Conservation (phyloP, 1,140 invertebrate genomes). For the Halesus radiatus region DNA sequence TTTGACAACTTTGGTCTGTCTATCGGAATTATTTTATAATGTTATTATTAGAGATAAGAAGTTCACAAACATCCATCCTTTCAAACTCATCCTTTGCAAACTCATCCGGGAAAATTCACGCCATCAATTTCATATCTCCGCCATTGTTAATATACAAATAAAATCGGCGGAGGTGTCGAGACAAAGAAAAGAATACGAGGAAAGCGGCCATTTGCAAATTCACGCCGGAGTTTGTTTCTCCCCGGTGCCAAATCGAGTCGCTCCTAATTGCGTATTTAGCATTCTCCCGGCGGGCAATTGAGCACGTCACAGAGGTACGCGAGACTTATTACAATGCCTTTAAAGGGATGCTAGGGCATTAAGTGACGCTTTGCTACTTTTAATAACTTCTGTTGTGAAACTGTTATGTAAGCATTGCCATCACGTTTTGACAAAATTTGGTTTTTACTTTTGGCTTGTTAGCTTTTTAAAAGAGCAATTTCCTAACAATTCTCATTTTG, state of each 20-base stretch:
- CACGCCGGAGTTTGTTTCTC: slow-evolving; percentile 5
- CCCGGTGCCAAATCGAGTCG: slow-evolving; percentile 13
- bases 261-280: slow-evolving; percentile 25
- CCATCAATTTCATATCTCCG: slow-evolving; percentile 4
- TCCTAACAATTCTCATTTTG: too few species aligned
- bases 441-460: too few species aligned
- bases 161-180: slow-evolving; percentile 20
- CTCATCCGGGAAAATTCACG: slow-evolving; percentile 11
- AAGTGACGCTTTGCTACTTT: background rate
- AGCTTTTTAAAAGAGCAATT: too few species aligned
- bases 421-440: too few species aligned
- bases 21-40: too few species aligned
- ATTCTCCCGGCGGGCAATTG: background rate
- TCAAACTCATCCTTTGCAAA: background rate
- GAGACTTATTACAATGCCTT: slow-evolving; percentile 17
- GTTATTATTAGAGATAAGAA: too few species aligned
- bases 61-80: too few species aligned
- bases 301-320: slow-evolving; percentile 13
- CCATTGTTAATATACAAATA: slow-evolving; percentile 5
- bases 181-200: background rate
- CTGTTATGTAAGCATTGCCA: background rate
- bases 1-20: too few species aligned
- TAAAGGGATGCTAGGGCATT: slow-evolving; percentile 13
- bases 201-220: slow-evolving; percentile 12
- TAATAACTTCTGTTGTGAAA: slow-evolving; percentile 10